Base-by-base conservation (phyloP, 2,113 vertebrate genomes). In the Ptychochromis oligacanthus region DNA sequence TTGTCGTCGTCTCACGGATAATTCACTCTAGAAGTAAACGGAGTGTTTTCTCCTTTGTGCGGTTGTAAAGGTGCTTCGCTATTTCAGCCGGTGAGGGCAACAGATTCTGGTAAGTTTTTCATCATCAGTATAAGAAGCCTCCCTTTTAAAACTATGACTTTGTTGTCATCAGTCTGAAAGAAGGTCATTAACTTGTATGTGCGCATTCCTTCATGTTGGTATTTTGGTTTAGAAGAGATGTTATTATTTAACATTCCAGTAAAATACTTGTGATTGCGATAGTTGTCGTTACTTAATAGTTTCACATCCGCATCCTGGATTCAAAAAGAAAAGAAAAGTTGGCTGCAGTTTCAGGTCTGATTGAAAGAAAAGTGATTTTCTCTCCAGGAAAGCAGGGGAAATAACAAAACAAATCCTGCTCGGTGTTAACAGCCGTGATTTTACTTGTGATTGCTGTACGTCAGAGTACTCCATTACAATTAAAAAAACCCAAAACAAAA, bases 321-420 rank as follows among this genome's bases (percentile, higher is more conserved):
- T 28, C 40, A 49, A 49, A 7, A 67, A 49, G 14, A 46, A 67
- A 67, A 4, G 0, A 70, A 67, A 70, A 18, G 24, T 61, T 34
- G 12, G 18, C 20, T 52, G 65, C 17, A 52, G 24, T 43, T 28
- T 60, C 11, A 52, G 12, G 26, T 72, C 11, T 61, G 34, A 56
- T 2, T 1, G 14, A 77, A 40, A 77, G n/a, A 20, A 12, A 11
- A 22, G 12, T 75, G 70, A 54, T 87, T 81, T 83, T 28, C 40
- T 55, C 38, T 52, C 75, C 60, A 85, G 78, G 84, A 89, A 92
- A 90, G 87, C 60, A 80, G 72, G 77, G n/a, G n/a, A n/a, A n/a
- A n/a, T n/a, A n/a, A 72, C 87, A 82, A 64, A 18, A 49, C 40
- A 14, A 80, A 86, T 88, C 83, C 86, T 72, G 83, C 26, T 82